phyloP scores from a whole-genome alignment of 1,140 invertebrate genomes.

The Trachymyrmex cornetzi region DNA sequence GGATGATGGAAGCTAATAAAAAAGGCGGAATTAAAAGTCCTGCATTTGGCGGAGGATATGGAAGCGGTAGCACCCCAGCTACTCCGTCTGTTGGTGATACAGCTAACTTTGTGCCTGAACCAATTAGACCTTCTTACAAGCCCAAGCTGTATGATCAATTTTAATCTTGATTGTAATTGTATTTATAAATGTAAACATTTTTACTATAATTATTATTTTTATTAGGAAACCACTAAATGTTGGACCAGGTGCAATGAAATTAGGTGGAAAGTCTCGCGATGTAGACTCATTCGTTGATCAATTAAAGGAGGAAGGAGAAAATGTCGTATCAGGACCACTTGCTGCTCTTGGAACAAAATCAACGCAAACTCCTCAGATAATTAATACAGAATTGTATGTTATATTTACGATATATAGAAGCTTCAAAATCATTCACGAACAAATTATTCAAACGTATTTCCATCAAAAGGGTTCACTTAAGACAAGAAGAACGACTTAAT shows the following conservation, averaged over 20 bases:
- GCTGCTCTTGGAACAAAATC: constrained; percentile 76
- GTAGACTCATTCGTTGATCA: constrained; percentile 99
- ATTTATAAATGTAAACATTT: not conserved
- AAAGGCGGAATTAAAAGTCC: constrained; percentile 88
- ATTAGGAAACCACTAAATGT: constrained; percentile 86
- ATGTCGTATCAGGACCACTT: constrained; percentile 86
- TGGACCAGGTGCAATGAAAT: constrained; percentile 94
- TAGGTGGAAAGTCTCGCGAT: constrained; percentile 96
- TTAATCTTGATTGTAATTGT: constrained; percentile 14
- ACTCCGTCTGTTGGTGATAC: constrained; percentile 86
- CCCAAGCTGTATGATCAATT: constrained; percentile 84
- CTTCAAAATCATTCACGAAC: not conserved
- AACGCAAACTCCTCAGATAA: constrained; percentile 74
- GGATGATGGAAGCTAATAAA: constrained; percentile 94
- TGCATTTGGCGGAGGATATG: constrained; percentile 88
- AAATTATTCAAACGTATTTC: constrained; percentile 71
- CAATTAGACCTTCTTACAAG: constrained; percentile 85
- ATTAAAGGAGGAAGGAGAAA: constrained; percentile 98
- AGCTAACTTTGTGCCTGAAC: constrained; percentile 86
- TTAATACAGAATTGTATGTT: constrained; percentile 82
- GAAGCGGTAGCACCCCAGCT: constrained; percentile 86
- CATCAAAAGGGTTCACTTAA: constrained; percentile 91
- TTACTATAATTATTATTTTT: constrained; percentile 47
- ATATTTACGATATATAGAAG: constrained; percentile 18
- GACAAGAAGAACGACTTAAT: constrained; percentile 95